Percentiles rank a stretch among this genome's conserved stretches.
Evolutionary conservation across 2,888 invertebrate species (phyloP).

Genomic region (Cataglyphis rosenhaueri): DNA sequence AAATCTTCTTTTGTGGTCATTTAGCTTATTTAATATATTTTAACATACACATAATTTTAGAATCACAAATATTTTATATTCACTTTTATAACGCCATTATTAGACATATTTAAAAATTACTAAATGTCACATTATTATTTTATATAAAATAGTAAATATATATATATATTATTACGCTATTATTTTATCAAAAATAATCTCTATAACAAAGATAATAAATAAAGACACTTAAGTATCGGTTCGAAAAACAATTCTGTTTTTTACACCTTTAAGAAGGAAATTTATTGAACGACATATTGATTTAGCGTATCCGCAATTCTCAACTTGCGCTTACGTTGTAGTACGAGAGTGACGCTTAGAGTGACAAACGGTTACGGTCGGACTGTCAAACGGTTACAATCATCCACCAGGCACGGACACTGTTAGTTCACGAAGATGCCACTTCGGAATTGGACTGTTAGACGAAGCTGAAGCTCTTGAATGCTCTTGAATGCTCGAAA

Average conservation of each 20-base stretch:
- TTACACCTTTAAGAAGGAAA: not conserved
- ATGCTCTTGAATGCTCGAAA: constrained; percentile 48
- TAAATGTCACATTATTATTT: not conserved
- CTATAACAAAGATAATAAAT: not conserved
- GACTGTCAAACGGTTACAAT: constrained; percentile 27
- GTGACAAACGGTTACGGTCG: not conserved
- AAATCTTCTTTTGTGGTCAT: not conserved
- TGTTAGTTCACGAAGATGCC: constrained; percentile 35
- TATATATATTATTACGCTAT: not conserved
- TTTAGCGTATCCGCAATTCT: not conserved
- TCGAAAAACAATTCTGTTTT: not conserved
- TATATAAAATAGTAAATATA: not conserved
- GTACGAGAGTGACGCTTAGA: not conserved
- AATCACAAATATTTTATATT: not conserved
- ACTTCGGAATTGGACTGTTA: constrained; percentile 35
- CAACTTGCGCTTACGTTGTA: not conserved
- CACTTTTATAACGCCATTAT: not conserved
- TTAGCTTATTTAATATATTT: not conserved
- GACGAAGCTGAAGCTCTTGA: constrained; percentile 42
- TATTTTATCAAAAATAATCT: not conserved
- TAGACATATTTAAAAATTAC: not conserved
- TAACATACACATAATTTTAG: not conserved
- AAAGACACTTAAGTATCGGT: not conserved
- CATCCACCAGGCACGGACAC: constrained; percentile 10
- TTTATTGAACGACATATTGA: constrained; percentile 2